Base-by-base conservation (phyloP, 2,888 invertebrate genomes). In the Lysandra bellargus region DNA sequence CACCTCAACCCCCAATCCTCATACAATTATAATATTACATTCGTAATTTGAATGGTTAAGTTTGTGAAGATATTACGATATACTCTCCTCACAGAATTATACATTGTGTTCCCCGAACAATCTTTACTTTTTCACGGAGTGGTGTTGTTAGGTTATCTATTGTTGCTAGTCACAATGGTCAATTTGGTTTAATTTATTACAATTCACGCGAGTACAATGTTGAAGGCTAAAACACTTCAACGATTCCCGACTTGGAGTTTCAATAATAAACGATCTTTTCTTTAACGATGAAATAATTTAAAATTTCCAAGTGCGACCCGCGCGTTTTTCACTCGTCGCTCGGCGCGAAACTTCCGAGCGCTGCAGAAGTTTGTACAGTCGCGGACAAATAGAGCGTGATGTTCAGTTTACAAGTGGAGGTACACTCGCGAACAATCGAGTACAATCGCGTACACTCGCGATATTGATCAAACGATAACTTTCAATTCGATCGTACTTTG, bases 391-490 rank as follows among this genome's bases (percentile, higher is more conserved):
- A 69, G 69, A 69, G 69, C 69, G 69, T 37, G 69, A 33, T 17
- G 33, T 69, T 69, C 69, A 69, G 69, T 69, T 69, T 69, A 69
- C 14, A 69, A 69, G 69, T 33, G 69, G 9, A 69, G 69, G 69
- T 69, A 69, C 69, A 69, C 33, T 69, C 14, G 69, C 69, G 69
- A 69, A 49, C 3, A 49, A 49, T 49, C 49, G 69, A 37, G 37
- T 37, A 69, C 64, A 69, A 69, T 14, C 64, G 69, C 69, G 69
- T 17, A 69, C 33, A 33, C 33, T 69, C 33, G 69, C 69, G 37
- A 69, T 69, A 69, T 69, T 69, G 69, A 69, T 69, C 69, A 69
- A 69, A 37, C 37, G 69, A 69, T 69, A 69, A 69, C 69, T 69
- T 69, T 37, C 69, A 69, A 69, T 69, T 69, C 14, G 30, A 69